A percentile compares a stretch with the other conserved stretches of the same genome.
Evolutionary conservation across 23 tunicate species (phyloP).

Genomic region (Botrylloides violaceus): DNA sequence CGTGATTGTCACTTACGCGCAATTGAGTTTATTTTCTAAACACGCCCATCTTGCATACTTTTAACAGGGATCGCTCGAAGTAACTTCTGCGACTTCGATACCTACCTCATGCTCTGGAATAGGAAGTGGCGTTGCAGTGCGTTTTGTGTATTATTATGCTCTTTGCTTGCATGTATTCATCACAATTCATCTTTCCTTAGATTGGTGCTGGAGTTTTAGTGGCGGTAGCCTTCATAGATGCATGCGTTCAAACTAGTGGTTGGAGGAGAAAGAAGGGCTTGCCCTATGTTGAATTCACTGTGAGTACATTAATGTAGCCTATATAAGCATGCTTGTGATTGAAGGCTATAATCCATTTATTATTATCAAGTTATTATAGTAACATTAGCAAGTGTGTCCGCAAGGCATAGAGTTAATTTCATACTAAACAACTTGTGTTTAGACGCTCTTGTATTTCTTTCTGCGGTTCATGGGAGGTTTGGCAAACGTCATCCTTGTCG

Average conservation of each 20-base stretch:
- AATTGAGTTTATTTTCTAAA: too few species aligned
- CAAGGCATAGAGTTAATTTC: too few species aligned
- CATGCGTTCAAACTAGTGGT: slow-evolving; percentile 33
- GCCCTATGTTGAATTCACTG: slow-evolving; percentile 47
- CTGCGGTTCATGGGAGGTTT: slow-evolving; percentile 30
- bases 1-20: too few species aligned
- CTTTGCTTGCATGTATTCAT: not conserved
- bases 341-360: too few species aligned
- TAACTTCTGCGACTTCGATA: not conserved
- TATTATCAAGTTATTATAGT: too few species aligned
- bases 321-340: too few species aligned
- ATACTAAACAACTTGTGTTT: not conserved
- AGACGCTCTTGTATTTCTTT: slow-evolving; percentile 64
- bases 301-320: too few species aligned
- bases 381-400: too few species aligned
- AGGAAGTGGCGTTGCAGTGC: not conserved
- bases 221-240: slow-evolving; percentile 29
- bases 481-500: slow-evolving; percentile 71
- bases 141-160: not conserved
- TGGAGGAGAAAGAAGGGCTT: slow-evolving; percentile 85
- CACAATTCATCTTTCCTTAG: slow-evolving; percentile 15
- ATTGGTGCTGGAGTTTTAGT: slow-evolving; percentile 37
- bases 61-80: not conserved
- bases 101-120: not conserved
- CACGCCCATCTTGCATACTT: too few species aligned